A percentile compares a stretch with the other conserved stretches of the same genome.
These are phyloP conservation scores for Trididemnum clinides DNA, from an alignment of 23 tunicate species.

Conservation along the genomic window DNA sequence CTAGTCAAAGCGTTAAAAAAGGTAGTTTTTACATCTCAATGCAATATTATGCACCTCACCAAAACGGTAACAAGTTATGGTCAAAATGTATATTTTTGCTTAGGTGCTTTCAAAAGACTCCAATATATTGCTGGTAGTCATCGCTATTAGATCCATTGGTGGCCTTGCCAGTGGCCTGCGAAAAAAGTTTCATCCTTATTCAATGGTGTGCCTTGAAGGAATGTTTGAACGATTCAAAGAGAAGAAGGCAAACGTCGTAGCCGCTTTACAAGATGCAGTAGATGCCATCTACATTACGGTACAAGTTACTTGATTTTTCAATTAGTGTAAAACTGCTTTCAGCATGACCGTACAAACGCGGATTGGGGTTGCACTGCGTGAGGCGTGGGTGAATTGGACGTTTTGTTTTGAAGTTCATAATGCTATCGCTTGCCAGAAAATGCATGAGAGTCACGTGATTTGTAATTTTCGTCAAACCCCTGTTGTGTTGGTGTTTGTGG, in stretches of 20 bases:
- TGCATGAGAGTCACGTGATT: too few relatives aligned
- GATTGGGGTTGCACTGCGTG: background rate
- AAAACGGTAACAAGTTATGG: too few relatives aligned
- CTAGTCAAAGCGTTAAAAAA: constrained; percentile 88
- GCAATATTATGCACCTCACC: too few relatives aligned
- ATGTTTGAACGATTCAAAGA: constrained; percentile 92
- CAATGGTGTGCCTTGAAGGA: constrained; percentile 62
- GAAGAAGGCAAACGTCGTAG: constrained; percentile 79
- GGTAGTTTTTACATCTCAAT: too few relatives aligned
- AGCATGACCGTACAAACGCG: too few relatives aligned
- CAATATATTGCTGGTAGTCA: constrained; percentile 86
- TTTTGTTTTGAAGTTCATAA: background rate
- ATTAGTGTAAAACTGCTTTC: too few relatives aligned
- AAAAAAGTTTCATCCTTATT: constrained; percentile 90
- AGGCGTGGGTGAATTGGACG: background rate
- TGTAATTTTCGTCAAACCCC: too few relatives aligned
- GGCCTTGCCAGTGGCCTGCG: constrained; percentile 84
- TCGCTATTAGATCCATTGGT: constrained; percentile 84
- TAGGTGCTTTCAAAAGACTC: too few relatives aligned
- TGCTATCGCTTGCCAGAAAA: too few relatives aligned
- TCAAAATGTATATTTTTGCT: too few relatives aligned
- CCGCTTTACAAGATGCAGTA: constrained; percentile 79
- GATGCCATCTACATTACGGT: constrained; percentile 77
- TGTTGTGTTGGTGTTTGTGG: too few relatives aligned
- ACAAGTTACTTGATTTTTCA: too few relatives aligned